Evolutionary conservation across 2,888 invertebrate genomes (phyloP), one percentile per base, ranked within the genome.

Genomic region (Pharmacophagus antenor): DNA sequence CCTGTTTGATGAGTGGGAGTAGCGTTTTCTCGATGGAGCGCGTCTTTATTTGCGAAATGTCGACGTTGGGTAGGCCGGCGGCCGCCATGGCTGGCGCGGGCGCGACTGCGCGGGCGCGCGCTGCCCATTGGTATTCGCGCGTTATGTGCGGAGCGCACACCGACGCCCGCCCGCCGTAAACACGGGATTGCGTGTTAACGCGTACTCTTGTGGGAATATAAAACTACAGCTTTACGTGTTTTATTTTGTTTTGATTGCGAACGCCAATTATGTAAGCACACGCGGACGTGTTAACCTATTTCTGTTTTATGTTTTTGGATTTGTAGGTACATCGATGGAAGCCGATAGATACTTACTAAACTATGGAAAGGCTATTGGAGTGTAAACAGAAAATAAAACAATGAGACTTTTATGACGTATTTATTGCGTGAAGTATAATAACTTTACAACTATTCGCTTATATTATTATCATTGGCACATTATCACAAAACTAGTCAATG

Each of bases 1-100:
- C 98, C 96, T 98, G 97, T 89, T 96, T 97, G 80, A 98, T 95
- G 86, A 98, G 94, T 74, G 98, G 98, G 82, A 97, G 95, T 77
- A 98, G 94, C 73, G 97, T 97, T 92, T 96, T 95, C 92, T 98
- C 98, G 91, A 98, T 96, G 89, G 97, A 97, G 93, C 95, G 96
- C 77, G 97, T 97, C 91, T 95, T 95, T 84, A 98, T 97, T 92
- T 96, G 96, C 86, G 96, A 84, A 77, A 91, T 82, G 80, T 92
- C 91, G 79, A 91, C 80, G 75, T 91, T 88, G 76, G 91, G 88
- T 84, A 89, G 85, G 89, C 92, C 91, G 86, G 91, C 87, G 91
- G 92, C 91, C 91, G 92, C 92, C 92, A 92, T 92, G 91, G 88
- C 83, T 86, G 86, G 88, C 86, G 83, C 88, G 60, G 44, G 60